Evolutionary conservation across 2,113 vertebrate species (phyloP).

Genomic region (Hippoglossus stenolepis): DNA sequence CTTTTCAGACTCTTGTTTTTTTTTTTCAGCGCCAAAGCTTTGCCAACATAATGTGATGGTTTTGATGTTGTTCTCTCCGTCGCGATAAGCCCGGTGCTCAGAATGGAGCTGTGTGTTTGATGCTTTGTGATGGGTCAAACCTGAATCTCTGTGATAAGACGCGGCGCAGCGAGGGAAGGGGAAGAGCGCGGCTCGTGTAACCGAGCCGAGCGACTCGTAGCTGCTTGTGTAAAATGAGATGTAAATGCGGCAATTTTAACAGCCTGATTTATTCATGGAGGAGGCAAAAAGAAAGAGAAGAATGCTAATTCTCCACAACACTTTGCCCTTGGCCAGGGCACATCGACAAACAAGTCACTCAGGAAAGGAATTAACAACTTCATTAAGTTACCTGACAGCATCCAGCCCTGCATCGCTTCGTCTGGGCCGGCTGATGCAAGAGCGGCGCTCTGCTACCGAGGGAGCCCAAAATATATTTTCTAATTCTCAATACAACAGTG

Average conservation of each 20-base stretch:
- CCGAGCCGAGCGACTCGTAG: conserved; percentile 33
- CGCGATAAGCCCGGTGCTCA: not conserved
- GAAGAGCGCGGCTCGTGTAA: conserved; percentile 24
- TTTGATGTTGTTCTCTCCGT: not conserved
- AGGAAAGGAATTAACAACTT: conserved; percentile 76
- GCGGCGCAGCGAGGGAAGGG: not conserved
- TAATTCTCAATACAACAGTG: not conserved
- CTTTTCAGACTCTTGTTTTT: not conserved
- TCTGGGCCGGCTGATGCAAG: conserved; percentile 24
- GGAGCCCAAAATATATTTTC: not conserved
- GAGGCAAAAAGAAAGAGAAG: conserved; percentile 65
- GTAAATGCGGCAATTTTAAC: conserved; percentile 76
- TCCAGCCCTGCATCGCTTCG: conserved; percentile 29
- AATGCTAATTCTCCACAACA: conserved; percentile 71
- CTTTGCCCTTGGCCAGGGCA: conserved; percentile 74
- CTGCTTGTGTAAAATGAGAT: conserved; percentile 76
- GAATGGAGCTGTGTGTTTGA: not conserved
- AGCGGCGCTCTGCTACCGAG: not conserved
- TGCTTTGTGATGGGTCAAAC: conserved; percentile 23
- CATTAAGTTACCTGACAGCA: conserved; percentile 74
- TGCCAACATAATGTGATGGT: not conserved
- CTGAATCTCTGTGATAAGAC: conserved; percentile 54
- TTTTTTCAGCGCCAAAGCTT: not conserved
- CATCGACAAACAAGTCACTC: conserved; percentile 75
- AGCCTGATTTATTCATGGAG: conserved; percentile 78